A percentile compares a stretch with the other conserved stretches of the same genome.
These are phyloP conservation scores for Channa maculata DNA, from an alignment of 2,113 vertebrate genomes.

Conservation along the genomic window DNA sequence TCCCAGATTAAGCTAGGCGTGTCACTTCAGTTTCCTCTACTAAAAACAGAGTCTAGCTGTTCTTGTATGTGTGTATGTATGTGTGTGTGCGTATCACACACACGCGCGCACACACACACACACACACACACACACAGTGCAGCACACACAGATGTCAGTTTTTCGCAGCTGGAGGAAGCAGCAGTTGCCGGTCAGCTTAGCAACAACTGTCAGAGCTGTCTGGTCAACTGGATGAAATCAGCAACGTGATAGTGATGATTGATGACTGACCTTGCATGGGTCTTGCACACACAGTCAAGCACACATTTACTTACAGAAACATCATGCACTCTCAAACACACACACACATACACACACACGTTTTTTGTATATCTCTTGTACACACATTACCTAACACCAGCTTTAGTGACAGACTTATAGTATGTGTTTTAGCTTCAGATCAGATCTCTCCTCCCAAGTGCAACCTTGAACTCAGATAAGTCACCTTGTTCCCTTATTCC, in stretches of 20 bases:
- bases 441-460: slow-evolving; percentile 3
- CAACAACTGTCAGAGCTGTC: slow-evolving; percentile 22
- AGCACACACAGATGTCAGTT: not conserved
- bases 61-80: not conserved
- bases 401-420: not conserved
- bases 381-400: no score
- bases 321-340: not conserved
- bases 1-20: slow-evolving; percentile 68
- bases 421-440: not conserved
- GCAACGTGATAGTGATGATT: slow-evolving; percentile 15
- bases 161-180: not conserved
- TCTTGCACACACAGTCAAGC: not conserved
- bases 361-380: no score
- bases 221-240: slow-evolving; percentile 5
- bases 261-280: slow-evolving; percentile 38
- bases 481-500: no score
- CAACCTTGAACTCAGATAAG: not conserved
- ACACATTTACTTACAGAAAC: not conserved
- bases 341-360: not conserved
- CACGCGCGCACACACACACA: not conserved
- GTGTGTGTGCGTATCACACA: not conserved
- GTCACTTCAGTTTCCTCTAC: slow-evolving; percentile 67
- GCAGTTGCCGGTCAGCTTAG: not conserved
- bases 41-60: slow-evolving; percentile 27
- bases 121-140: not conserved